A percentile compares a stretch with the other conserved stretches of the same genome.
These are phyloP conservation scores for Drosophila hydei DNA, from an alignment of 1,140 invertebrate species.

Conservation along the genomic window DNA sequence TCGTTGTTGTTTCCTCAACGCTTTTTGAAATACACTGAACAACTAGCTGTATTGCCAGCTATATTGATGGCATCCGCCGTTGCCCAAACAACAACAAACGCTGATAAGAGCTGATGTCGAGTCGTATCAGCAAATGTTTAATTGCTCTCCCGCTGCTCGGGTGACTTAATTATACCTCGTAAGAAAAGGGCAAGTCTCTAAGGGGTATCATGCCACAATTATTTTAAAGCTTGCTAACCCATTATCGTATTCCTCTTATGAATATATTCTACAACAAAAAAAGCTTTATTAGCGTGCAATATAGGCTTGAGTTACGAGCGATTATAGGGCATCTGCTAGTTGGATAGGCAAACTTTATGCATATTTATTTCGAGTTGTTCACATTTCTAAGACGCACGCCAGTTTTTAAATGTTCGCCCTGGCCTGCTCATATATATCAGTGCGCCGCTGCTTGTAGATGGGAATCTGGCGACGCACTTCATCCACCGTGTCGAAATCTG, in stretches of 20 bases:
- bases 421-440: slow-evolving; percentile 89
- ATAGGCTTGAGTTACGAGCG: background rate
- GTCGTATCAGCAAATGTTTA: slow-evolving; percentile 46
- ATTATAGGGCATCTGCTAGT: slow-evolving; percentile 8
- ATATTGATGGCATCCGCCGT: slow-evolving; percentile 27
- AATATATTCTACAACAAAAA: too few relatives aligned
- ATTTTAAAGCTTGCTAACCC: too few relatives aligned
- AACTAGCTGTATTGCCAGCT: slow-evolving; percentile 11
- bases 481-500: slow-evolving; percentile 90
- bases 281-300: too few relatives aligned
- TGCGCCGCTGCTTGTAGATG: slow-evolving; percentile 89
- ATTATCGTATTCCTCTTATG: too few relatives aligned
- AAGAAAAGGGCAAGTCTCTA: background rate
- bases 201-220: background rate
- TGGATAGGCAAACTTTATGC: background rate
- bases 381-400: slow-evolving; percentile 11
- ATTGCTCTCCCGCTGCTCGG: slow-evolving; percentile 56
- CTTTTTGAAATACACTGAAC: slow-evolving; percentile 40
- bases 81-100: slow-evolving; percentile 35
- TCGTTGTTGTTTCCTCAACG: slow-evolving; percentile 13
- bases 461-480: slow-evolving; percentile 93
- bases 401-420: slow-evolving; percentile 11
- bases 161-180: slow-evolving; percentile 32
- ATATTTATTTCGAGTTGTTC: slow-evolving; percentile 25
- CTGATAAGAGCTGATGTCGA: slow-evolving; percentile 54